Evolutionary conservation across 2,797 vertebrate genomes (phyloP).

Genomic region (Aldrovandia affinis): DNA sequence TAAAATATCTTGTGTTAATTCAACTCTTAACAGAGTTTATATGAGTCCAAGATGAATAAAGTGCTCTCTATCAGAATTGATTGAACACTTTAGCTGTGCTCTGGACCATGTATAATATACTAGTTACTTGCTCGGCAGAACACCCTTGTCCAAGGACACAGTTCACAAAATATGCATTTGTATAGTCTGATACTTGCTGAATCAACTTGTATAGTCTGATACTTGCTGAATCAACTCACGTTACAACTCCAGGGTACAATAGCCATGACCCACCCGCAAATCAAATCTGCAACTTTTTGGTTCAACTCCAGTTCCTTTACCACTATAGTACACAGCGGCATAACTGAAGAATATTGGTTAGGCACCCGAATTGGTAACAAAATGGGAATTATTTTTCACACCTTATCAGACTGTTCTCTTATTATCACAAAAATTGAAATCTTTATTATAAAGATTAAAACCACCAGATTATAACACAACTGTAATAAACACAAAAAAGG

Average conservation of each 20-base stretch:
- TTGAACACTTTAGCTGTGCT: too few species aligned
- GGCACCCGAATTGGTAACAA: neutral
- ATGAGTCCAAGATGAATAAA: too few species aligned
- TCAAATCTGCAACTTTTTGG: neutral
- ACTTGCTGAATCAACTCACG: neutral
- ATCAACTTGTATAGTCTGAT: neutral
- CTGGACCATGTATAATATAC: neutral
- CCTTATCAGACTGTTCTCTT: neutral
- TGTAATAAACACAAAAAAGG: neutral
- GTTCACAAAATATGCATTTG: neutral
- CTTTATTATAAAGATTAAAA: neutral
- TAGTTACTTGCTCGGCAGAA: neutral
- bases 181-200: neutral
- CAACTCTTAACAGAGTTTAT: too few species aligned
- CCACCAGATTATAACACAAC: too few species aligned
- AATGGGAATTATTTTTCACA: neutral
- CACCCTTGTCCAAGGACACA: neutral
- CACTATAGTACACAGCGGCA: neutral
- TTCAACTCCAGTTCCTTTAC: neutral
- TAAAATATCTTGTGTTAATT: too few species aligned
- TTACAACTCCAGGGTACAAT: neutral
- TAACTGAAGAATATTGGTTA: neutral
- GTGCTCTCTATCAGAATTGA: too few species aligned
- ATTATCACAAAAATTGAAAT: neutral
- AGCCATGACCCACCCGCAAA: neutral